phyloP scores from a whole-genome alignment of 2,113 vertebrate species.

The Crotalus horridus region DNA sequence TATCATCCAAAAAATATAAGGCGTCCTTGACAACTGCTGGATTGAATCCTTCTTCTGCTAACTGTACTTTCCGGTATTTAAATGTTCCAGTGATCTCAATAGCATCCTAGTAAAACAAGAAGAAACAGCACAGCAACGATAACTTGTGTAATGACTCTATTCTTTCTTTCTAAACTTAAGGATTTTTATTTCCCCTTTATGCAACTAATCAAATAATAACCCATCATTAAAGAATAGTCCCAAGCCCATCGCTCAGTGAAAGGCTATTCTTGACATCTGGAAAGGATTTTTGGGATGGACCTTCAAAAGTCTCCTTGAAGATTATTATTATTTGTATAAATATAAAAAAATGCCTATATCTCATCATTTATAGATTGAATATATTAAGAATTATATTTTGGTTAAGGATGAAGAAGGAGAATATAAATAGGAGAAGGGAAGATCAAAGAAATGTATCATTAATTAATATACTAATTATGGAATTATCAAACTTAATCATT shows the following conservation, averaged over 20 bases:
- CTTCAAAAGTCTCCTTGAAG: neutral
- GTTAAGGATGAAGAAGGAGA: too few species aligned
- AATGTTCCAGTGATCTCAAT: constrained; percentile 79
- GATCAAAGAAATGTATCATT: too few species aligned
- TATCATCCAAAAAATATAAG: constrained; percentile 78
- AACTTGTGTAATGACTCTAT: neutral
- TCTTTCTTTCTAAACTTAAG: neutral
- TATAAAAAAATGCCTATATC: too few species aligned
- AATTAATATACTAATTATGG: too few species aligned
- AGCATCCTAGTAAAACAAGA: constrained; percentile 56
- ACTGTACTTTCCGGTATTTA: constrained; percentile 79
- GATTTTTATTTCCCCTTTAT: neutral
- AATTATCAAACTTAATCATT: too few species aligned
- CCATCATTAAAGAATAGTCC: neutral
- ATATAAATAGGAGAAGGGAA: too few species aligned
- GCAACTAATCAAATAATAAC: neutral
- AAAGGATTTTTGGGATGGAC: neutral
- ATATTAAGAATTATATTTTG: too few species aligned
- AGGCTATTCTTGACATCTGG: neutral
- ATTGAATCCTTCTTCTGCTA: constrained; percentile 80
- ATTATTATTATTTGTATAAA: neutral
- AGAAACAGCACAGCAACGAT: neutral
- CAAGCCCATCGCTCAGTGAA: neutral
- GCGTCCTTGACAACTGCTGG: constrained; percentile 66
- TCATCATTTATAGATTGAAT: too few species aligned